Percentiles rank a stretch among this genome's conserved stretches.
phyloP scores from a whole-genome alignment of 2,888 invertebrate species.

The Sisyra nigra region DNA sequence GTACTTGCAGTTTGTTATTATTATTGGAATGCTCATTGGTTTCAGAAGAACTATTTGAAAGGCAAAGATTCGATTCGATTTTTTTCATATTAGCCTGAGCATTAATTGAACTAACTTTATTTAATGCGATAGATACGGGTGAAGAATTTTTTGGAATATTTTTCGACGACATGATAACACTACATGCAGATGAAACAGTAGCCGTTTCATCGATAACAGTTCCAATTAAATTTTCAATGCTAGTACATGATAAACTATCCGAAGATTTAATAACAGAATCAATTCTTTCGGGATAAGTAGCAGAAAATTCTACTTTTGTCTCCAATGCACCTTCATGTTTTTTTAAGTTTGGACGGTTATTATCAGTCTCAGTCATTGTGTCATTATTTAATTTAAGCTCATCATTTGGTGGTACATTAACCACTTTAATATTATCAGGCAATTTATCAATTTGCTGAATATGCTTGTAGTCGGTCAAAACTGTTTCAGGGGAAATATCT shows the following conservation, averaged over 20 bases:
- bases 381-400: background rate
- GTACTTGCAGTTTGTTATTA: no score
- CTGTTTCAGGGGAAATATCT: slow-evolving; percentile 6
- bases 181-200: slow-evolving; percentile 1
- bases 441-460: slow-evolving; percentile 9
- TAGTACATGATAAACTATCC: background rate
- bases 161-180: background rate
- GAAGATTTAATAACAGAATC: slow-evolving; percentile 3
- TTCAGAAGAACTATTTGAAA: no score
- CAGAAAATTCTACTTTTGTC: background rate
- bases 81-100: no score
- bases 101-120: no score
- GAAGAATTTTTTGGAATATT: no score
- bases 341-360: background rate
- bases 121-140: no score
- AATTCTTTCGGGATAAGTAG: no score
- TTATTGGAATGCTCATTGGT: no score
- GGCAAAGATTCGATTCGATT: no score
- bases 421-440: slow-evolving; percentile 8
- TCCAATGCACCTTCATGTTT: background rate
- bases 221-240: background rate
- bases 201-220: background rate
- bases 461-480: slow-evolving; percentile 7
- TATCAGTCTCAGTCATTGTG: background rate
- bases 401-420: background rate